These are phyloP conservation scores for Epinephelus fuscoguttatus DNA, from an alignment of 2,113 vertebrate genomes.

Conservation along the genomic window DNA sequence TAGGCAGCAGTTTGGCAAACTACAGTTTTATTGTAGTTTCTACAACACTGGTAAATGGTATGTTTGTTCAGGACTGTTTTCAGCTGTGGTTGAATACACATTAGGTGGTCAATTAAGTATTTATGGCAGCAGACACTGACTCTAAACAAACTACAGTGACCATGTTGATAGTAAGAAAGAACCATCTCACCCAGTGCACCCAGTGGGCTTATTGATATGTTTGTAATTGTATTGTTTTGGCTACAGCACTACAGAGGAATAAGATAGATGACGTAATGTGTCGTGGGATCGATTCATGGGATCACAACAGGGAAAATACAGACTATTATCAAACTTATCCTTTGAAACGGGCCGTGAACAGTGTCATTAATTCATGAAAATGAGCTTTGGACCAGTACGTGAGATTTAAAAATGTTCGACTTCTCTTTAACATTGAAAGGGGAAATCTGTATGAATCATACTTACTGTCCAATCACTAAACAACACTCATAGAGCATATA, in stretches of 20 bases:
- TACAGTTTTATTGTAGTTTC: too few species aligned
- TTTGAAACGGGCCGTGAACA: background rate
- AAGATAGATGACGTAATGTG: background rate
- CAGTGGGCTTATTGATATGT: background rate
- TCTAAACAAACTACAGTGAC: background rate
- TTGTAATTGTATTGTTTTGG: slow-evolving; percentile 1
- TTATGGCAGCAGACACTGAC: background rate
- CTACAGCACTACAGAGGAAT: background rate
- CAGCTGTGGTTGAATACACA: background rate
- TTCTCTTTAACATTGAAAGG: background rate
- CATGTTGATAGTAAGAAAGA: background rate
- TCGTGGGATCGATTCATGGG: background rate
- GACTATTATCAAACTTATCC: background rate
- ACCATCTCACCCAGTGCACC: background rate
- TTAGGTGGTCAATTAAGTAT: background rate
- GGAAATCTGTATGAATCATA: background rate
- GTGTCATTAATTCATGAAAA: background rate
- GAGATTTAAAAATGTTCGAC: background rate
- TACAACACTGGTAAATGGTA: too few species aligned
- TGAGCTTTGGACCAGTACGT: background rate
- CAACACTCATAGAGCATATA: background rate
- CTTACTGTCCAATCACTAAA: background rate
- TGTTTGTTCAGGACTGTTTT: background rate
- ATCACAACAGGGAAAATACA: background rate
- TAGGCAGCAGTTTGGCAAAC: too few species aligned